phyloP scores from a whole-genome alignment of 1,140 invertebrate genomes.

The Drosophila grimshawi region DNA sequence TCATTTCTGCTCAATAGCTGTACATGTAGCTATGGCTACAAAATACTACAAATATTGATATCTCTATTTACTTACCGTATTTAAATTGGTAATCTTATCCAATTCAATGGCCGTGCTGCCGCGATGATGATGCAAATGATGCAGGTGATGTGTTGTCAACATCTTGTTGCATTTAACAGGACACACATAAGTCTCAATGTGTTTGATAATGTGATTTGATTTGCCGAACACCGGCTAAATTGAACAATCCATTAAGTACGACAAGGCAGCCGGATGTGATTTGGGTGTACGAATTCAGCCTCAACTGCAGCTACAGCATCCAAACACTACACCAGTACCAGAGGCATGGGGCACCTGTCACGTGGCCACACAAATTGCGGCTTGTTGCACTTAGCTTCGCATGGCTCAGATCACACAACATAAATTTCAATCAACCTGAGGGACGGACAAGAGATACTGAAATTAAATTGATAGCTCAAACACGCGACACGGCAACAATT shows the following conservation, averaged over 20 bases:
- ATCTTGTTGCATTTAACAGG: slow-evolving; percentile 66
- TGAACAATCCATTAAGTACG: slow-evolving; percentile 61
- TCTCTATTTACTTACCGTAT: slow-evolving; percentile 61
- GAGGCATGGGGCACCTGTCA: background rate
- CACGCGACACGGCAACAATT: slow-evolving; percentile 52
- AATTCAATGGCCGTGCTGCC: slow-evolving; percentile 78
- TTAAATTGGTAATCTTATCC: slow-evolving; percentile 81
- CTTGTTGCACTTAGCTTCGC: slow-evolving; percentile 62
- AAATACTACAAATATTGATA: background rate
- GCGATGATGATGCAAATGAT: slow-evolving; percentile 81
- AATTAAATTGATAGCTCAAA: slow-evolving; percentile 47
- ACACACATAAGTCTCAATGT: slow-evolving; percentile 48
- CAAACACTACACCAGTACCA: background rate
- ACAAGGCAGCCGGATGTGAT: slow-evolving; percentile 19
- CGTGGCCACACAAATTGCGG: slow-evolving; percentile 42
- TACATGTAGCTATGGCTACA: background rate
- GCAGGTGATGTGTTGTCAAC: slow-evolving; percentile 83
- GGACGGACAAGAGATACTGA: slow-evolving; percentile 10
- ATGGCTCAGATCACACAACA: slow-evolving; percentile 67
- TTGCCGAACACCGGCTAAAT: slow-evolving; percentile 44
- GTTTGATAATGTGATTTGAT: slow-evolving; percentile 27
- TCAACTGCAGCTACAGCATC: slow-evolving; percentile 8
- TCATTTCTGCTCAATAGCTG: too few species aligned
- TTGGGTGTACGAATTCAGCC: slow-evolving; percentile 4
- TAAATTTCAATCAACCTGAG: slow-evolving; percentile 55